Percentiles rank a stretch among this genome's conserved stretches.
Evolutionary conservation across 2,888 invertebrate genomes (phyloP).

Genomic region (Andrena hattorfiana): DNA sequence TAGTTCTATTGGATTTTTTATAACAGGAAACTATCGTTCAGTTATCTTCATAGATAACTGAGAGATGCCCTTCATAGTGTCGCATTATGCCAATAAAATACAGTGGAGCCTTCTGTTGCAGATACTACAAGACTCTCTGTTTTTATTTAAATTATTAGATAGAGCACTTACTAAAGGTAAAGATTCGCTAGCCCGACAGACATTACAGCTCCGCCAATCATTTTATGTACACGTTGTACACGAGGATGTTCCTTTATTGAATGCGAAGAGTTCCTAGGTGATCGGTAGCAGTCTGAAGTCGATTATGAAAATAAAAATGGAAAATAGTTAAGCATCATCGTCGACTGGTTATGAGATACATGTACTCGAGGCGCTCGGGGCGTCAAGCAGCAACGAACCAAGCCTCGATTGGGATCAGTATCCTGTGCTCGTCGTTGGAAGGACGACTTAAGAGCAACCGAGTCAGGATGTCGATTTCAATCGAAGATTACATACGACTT

Average conservation of each 20-base stretch:
- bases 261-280: conserved; percentile 4
- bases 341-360: conserved; percentile 48
- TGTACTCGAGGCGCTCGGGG: conserved; percentile 30
- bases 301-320: conserved; percentile 22
- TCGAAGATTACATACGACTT: conserved; percentile 63
- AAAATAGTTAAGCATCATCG: conserved; percentile 49
- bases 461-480: conserved; percentile 59
- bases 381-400: conserved; percentile 39
- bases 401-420: conserved; percentile 56
- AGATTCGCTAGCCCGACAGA: no score
- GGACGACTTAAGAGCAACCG: conserved; percentile 38
- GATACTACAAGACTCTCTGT: no score
- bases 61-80: neutral
- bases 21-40: neutral
- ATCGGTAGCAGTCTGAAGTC: conserved; percentile 11
- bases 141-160: no score
- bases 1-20: neutral
- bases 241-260: neutral
- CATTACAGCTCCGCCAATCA: no score
- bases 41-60: neutral
- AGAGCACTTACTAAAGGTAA: no score
- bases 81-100: no score
- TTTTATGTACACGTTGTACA: neutral
- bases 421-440: conserved; percentile 42
- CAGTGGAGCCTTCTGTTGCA: no score